phyloP scores from a whole-genome alignment of 2,797 vertebrate species.

The Pterois miles region DNA sequence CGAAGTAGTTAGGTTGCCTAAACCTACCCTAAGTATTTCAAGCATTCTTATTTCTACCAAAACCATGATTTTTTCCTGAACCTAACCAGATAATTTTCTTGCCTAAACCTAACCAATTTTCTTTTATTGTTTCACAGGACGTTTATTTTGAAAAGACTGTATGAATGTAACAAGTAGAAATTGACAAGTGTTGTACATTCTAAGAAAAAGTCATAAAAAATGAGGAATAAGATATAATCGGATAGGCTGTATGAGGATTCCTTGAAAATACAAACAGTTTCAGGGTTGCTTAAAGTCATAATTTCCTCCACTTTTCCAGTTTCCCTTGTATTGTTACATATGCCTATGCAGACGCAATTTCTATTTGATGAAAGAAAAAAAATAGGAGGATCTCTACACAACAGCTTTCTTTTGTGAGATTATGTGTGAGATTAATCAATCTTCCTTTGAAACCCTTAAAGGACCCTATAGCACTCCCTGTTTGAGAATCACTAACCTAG shows the following conservation, averaged over 20 bases:
- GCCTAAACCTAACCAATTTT: too few relatives aligned
- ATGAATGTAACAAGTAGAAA: background rate
- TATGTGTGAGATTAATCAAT: background rate
- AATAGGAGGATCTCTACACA: background rate
- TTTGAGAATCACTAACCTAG: background rate
- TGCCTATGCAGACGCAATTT: background rate
- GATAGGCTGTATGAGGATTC: background rate
- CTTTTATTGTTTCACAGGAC: too few relatives aligned
- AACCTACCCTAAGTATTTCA: too few relatives aligned
- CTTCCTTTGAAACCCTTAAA: background rate
- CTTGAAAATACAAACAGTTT: background rate
- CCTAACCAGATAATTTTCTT: too few relatives aligned
- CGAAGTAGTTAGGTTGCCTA: too few relatives aligned
- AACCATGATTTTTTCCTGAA: too few relatives aligned
- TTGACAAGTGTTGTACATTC: background rate
- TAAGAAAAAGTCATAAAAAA: background rate
- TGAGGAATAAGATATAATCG: background rate
- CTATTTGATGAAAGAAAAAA: background rate
- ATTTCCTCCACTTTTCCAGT: background rate
- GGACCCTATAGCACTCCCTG: background rate
- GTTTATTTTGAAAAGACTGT: background rate
- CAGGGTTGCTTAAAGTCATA: slow-evolving; percentile 12
- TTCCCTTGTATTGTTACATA: background rate
- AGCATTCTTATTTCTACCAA: too few relatives aligned
- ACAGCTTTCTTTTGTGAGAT: background rate